A percentile compares a stretch with the other conserved stretches of the same genome.
These are phyloP conservation scores for Oophaga sylvatica DNA, from an alignment of 2,797 vertebrate genomes.

Conservation along the genomic window DNA sequence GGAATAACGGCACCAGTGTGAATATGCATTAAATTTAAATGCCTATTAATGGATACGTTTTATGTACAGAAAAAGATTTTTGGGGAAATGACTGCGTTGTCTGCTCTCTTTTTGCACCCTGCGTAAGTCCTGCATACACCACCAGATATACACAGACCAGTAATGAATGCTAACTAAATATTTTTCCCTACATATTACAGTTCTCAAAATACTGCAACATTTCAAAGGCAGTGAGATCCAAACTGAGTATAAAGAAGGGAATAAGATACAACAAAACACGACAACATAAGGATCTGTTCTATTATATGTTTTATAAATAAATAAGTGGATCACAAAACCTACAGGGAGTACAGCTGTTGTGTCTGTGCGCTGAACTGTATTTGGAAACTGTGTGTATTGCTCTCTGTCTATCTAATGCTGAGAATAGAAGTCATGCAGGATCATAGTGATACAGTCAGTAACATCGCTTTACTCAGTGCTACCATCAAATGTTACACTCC, in stretches of 20 bases:
- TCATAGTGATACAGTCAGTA: neutral
- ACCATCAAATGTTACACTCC: neutral
- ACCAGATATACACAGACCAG: neutral
- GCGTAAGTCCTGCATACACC: neutral
- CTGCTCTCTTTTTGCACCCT: too few species aligned
- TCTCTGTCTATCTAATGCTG: neutral
- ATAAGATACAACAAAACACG: neutral
- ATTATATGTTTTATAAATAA: slow-evolving; percentile 23
- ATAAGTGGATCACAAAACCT: slow-evolving; percentile 37
- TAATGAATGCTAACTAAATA: neutral
- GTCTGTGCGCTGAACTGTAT: slow-evolving; percentile 12
- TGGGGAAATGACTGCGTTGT: too few species aligned
- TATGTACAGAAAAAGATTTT: too few species aligned
- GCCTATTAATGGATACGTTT: too few species aligned
- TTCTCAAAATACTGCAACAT: neutral
- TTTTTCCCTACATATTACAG: neutral
- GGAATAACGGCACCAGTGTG: too few species aligned
- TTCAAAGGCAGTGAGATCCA: neutral
- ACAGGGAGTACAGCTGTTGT: slow-evolving; percentile 42
- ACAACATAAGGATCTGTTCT: slow-evolving; percentile 37
- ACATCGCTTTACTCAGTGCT: neutral
- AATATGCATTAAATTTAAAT: too few species aligned
- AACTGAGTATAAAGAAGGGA: neutral
- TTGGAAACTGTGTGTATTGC: neutral
- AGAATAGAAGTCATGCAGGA: neutral